Evolutionary conservation across 1,140 invertebrate genomes (phyloP), one percentile per base, ranked within the genome.

Genomic region (Drosophila punjabiensis): DNA sequence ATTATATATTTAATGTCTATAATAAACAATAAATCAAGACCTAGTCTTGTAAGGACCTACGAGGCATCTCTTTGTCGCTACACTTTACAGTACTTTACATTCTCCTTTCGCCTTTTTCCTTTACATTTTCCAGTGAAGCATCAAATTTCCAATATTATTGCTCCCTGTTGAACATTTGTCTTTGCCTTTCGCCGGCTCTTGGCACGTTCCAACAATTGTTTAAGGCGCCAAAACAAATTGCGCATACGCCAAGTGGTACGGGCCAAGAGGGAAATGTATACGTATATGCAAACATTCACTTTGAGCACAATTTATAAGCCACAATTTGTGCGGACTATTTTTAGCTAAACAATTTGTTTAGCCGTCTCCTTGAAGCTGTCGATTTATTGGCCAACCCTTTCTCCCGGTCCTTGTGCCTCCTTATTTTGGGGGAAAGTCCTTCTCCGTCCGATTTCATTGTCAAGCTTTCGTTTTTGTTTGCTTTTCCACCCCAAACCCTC

Each of bases 91-190:
- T 14, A 1, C 16, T 58, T n/a, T 24, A 3, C 13, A 16, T 16
- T n/a, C 10, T 24, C 18, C n/a, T n/a, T 43, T 28, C 7, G n/a
- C 16, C 13, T 56, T 48, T 18, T 24, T 24, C 56, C 56, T 32
- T 62, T 53, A 52, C 56, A 74, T 53, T 75, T 74, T 75, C 56
- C 71, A 74, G 69, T 37, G 39, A 37, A 48, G 83, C 83, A 82
- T 87, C 80, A 88, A 88, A 83, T 87, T 87, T 87, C 75, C 71
- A 87, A 87, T 87, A 87, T 87, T 87, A 87, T 87, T 82, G 83
- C 83, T 82, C 79, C 83, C 83, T 80, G 83, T 87, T 87, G 79
- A 86, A 76, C 83, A 86, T 86, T 87, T 86, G 76, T 87, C 82
- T 87, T 74, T 33, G 37, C 32, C 47, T 73, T 62, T 61, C 47